Evolutionary conservation across 2,888 invertebrate species (phyloP).

Genomic region (Amphipyra tragopoginis): DNA sequence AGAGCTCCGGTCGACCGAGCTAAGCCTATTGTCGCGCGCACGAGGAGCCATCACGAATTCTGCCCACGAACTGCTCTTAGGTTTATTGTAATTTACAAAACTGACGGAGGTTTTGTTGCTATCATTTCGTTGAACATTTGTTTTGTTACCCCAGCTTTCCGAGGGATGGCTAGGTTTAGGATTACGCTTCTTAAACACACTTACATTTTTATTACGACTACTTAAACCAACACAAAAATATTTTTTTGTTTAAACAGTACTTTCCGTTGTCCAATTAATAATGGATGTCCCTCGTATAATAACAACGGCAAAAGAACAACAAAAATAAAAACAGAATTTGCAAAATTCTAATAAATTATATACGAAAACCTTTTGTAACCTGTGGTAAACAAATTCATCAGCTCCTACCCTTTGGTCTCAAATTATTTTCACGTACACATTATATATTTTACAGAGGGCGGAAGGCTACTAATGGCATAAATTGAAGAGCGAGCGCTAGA

Average conservation of each 20-base stretch:
- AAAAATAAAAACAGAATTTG: constrained; percentile 50
- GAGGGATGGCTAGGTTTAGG: constrained; percentile 60
- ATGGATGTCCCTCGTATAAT: constrained; percentile 37
- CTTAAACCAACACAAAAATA: constrained; percentile 43
- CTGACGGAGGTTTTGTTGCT: constrained; percentile 83
- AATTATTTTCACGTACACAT: constrained; percentile 71
- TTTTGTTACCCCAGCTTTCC: constrained; percentile 73
- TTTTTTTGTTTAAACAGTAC: constrained; percentile 29
- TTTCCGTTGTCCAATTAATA: constrained; percentile 34
- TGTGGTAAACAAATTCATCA: constrained; percentile 68
- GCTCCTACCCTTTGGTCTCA: constrained; percentile 69
- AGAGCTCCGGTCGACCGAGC: constrained; percentile 65
- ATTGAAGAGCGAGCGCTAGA: constrained; percentile 82
- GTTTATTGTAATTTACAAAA: constrained; percentile 89
- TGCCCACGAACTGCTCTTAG: constrained; percentile 82
- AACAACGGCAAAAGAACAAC: constrained; percentile 42
- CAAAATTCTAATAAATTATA: constrained; percentile 52
- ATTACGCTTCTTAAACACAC: constrained; percentile 60
- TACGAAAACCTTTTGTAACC: constrained; percentile 60
- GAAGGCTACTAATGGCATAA: constrained; percentile 85
- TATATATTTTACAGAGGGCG: constrained; percentile 75
- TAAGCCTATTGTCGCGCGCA: constrained; percentile 83
- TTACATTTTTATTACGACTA: constrained; percentile 43
- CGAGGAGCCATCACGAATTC: constrained; percentile 82
- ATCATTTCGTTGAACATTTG: constrained; percentile 79